Evolutionary conservation across 2,113 vertebrate genomes (phyloP).

Genomic region (Carettochelys insculpta): DNA sequence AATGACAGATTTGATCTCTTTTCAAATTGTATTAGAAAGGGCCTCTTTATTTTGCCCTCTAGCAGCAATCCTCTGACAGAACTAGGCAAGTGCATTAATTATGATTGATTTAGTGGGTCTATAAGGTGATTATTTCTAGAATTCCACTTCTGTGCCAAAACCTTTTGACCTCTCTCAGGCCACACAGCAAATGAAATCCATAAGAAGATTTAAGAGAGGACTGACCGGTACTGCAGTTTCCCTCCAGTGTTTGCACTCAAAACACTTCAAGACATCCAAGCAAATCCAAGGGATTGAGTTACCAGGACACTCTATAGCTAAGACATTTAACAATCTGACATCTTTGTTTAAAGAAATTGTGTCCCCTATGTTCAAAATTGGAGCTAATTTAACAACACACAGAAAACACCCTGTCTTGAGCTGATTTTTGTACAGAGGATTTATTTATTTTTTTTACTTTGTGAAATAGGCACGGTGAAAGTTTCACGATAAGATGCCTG

Average conservation of each 20-base stretch:
- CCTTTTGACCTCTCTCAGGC: conserved; percentile 92
- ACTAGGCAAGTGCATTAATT: conserved; percentile 91
- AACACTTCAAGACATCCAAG: conserved; percentile 74
- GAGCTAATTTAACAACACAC: conserved; percentile 17
- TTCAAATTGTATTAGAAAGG: conserved; percentile 88
- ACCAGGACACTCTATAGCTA: conserved; percentile 52
- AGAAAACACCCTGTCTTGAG: background rate
- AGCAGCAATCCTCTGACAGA: conserved; percentile 87
- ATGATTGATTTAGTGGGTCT: conserved; percentile 95
- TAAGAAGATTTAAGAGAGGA: conserved; percentile 88
- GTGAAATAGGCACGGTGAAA: conserved; percentile 37
- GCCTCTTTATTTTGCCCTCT: conserved; percentile 85
- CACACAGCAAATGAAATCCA: conserved; percentile 91
- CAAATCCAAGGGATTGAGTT: conserved; percentile 76
- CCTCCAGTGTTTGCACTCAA: conserved; percentile 79
- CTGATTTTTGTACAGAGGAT: background rate
- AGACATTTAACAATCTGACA: conserved; percentile 73
- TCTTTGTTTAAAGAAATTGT: conserved; percentile 60
- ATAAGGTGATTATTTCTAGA: conserved; percentile 93
- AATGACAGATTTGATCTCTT: conserved; percentile 93
- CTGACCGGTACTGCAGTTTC: conserved; percentile 71
- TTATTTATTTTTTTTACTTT: conserved; percentile 10
- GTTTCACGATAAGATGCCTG: conserved; percentile 15
- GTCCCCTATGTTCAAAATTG: conserved; percentile 30
- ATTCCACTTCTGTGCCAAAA: conserved; percentile 88